Evolutionary conservation across 2,113 vertebrate genomes (phyloP).

Genomic region (Pitta sordida): DNA sequence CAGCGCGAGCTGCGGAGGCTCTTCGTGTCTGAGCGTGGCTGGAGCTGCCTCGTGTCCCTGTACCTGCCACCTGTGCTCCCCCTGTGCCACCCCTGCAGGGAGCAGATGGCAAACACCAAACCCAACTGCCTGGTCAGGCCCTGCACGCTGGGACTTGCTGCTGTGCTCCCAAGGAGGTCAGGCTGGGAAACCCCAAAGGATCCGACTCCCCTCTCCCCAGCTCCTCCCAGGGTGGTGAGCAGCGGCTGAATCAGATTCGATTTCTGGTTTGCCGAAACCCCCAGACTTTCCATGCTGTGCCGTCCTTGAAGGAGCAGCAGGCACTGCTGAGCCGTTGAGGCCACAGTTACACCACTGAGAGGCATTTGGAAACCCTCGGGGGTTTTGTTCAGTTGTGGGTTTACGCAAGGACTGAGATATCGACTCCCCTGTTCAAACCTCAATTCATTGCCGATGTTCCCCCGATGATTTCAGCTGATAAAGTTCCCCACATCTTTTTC

Average conservation of each 20-base stretch:
- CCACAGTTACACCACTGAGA: neutral
- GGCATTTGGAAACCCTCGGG: neutral
- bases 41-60: neutral
- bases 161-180: neutral
- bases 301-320: neutral
- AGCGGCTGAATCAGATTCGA: neutral
- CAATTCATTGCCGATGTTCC: neutral
- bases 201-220: neutral
- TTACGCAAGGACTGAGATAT: neutral
- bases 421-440: neutral
- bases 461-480: accelerated
- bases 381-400: neutral
- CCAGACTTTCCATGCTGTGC: neutral
- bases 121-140: neutral
- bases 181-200: neutral
- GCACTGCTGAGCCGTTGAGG: neutral
- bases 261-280: neutral
- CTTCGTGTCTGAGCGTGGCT: neutral
- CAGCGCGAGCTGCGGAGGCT: neutral
- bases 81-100: neutral
- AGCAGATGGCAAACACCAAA: neutral
- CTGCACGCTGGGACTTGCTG: accelerated
- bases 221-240: neutral
- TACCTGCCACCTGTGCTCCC: neutral
- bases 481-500: neutral